phyloP scores from a whole-genome alignment of 1,140 invertebrate genomes.

The Carposina sasakii region DNA sequence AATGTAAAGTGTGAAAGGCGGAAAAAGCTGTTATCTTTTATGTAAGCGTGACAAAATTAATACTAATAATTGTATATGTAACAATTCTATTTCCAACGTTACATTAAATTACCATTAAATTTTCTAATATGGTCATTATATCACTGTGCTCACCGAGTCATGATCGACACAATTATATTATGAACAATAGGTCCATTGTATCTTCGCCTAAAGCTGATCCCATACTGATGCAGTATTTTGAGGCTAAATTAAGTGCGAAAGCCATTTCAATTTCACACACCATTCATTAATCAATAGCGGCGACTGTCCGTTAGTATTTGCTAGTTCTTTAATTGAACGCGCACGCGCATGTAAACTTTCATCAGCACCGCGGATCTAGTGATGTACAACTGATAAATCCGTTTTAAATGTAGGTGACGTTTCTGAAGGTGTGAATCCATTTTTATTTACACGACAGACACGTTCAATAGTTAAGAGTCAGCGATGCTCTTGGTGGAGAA shows the following conservation, averaged over 20 bases:
- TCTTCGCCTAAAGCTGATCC: too few relatives aligned
- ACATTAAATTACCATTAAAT: neutral
- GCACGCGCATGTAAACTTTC: constrained; percentile 37
- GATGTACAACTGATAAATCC: constrained; percentile 46
- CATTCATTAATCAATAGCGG: constrained; percentile 38
- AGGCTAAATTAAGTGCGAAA: constrained; percentile 23
- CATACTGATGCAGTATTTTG: too few relatives aligned
- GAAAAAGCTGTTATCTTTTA: too few relatives aligned
- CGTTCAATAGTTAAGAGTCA: too few relatives aligned
- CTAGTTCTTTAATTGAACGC: constrained; percentile 21
- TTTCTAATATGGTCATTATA: neutral
- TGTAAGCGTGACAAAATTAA: too few relatives aligned
- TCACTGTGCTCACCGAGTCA: neutral
- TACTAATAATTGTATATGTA: too few relatives aligned
- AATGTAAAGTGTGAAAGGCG: too few relatives aligned
- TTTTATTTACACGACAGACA: too few relatives aligned
- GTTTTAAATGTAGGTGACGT: too few relatives aligned
- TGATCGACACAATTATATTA: neutral
- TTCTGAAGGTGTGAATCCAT: too few relatives aligned
- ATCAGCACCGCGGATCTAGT: constrained; percentile 19
- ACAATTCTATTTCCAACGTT: neutral
- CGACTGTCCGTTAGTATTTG: constrained; percentile 15
- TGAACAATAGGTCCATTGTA: too few relatives aligned
- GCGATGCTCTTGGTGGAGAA: too few relatives aligned
- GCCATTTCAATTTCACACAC: constrained; percentile 44